phyloP scores from a whole-genome alignment of 2,888 invertebrate species.

The Noctua janthina region DNA sequence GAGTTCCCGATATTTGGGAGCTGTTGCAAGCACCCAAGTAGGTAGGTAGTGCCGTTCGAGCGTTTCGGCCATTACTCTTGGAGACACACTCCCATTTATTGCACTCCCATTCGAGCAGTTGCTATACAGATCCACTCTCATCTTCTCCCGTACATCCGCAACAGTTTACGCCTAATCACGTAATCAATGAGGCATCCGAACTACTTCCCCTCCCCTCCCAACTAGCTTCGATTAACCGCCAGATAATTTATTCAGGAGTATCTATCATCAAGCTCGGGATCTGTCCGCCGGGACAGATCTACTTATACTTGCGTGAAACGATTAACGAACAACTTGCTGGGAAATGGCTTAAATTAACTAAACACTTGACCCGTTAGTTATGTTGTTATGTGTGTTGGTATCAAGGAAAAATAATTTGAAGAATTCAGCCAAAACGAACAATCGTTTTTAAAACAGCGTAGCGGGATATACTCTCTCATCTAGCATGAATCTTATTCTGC shows the following conservation, averaged over 20 bases:
- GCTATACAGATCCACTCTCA: neutral
- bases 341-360: conserved; percentile 68
- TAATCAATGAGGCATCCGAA: conserved; percentile 27
- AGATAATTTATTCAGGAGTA: conserved; percentile 83
- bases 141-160: neutral
- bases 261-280: conserved; percentile 78
- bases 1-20: too few species aligned
- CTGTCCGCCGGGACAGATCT: conserved; percentile 75
- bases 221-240: conserved; percentile 74
- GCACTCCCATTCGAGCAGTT: neutral
- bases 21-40: too few species aligned
- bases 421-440: neutral
- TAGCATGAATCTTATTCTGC: neutral
- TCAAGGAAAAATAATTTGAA: neutral
- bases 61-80: neutral
- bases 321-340: conserved; percentile 74
- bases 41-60: neutral
- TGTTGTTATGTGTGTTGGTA: conserved; percentile 4
- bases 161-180: conserved; percentile 29
- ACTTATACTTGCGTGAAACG: conserved; percentile 78
- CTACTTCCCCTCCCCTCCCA: conserved; percentile 64
- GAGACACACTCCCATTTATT: neutral
- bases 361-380: conserved; percentile 53
- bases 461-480: neutral
- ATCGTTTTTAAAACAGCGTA: neutral